A percentile compares a stretch with the other conserved stretches of the same genome.
phyloP scores from a whole-genome alignment of 2,113 vertebrate species.

The Maylandia zebra region DNA sequence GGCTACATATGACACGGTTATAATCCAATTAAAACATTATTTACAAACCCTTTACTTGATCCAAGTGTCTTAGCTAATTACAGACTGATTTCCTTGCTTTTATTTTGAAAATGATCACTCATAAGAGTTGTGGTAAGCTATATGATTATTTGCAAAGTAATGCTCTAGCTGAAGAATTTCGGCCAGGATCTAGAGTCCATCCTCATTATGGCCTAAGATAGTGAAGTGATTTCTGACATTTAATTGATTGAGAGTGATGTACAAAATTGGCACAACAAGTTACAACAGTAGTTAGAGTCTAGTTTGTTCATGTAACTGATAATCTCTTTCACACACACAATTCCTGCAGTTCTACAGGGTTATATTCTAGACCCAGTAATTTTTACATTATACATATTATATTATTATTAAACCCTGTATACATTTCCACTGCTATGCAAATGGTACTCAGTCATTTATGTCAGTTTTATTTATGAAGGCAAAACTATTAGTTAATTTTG shows the following conservation, averaged over 20 bases:
- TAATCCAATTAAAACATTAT: background rate
- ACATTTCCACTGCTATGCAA: background rate
- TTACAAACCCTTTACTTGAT: background rate
- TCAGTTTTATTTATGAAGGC: background rate
- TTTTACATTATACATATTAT: background rate
- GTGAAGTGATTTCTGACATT: background rate
- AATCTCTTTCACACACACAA: background rate
- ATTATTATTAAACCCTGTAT: background rate
- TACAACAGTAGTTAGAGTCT: background rate
- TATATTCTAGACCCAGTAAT: background rate
- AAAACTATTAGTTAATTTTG: background rate
- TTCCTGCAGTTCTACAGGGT: background rate
- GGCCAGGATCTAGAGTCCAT: background rate
- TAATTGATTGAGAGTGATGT: background rate
- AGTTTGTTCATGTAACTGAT: background rate
- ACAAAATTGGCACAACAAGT: background rate
- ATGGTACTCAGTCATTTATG: background rate
- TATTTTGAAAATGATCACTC: background rate
- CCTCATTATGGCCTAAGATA: background rate
- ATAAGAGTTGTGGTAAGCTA: background rate
- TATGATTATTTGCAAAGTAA: background rate
- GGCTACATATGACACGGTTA: background rate
- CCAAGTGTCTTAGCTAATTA: background rate
- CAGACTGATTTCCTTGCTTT: background rate
- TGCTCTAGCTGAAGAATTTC: background rate